Base-by-base conservation (phyloP, 2,888 invertebrate species). In the Sinentomon sp. region DNA sequence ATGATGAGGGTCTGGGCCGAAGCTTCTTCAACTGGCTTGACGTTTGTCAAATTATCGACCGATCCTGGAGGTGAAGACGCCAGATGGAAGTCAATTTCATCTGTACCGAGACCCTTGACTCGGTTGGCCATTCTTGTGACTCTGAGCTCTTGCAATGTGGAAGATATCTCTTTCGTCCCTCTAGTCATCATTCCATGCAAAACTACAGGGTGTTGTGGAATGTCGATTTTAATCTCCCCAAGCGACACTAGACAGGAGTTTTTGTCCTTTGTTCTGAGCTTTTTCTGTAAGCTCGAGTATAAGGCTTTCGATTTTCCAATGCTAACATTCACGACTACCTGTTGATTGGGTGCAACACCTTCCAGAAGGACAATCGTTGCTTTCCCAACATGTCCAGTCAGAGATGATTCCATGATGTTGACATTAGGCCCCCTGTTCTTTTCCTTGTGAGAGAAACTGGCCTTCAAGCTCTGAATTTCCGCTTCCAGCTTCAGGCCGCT, bases 161-260 rank as follows among this genome's bases (percentile, higher is more conserved):
- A 76, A 6, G 85, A 85, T 26, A 92, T 59, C 48, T 89, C 82
- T 41, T 83, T 73, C 38, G 83, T 82, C 40, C 85, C 82, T 43
- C 92, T 63, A 0, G 83, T 83, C 68, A 97, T 87, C 75, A 97
- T 92, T 31, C 89, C 92, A 55, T 97, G 94, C 43, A 97, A 58
- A 6, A 82, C 87, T 1, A 92, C 87, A 0, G 94, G 94, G 58
- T 94, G 92, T 55, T 94, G 92, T 4, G 97, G 94, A 48, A 97
- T 83, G 53, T 92, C 89, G 34, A 92, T 73, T 40, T 77, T 69
- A 2, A 92, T 73, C 10, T 75, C 73, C 2, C 89, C 92, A 33
- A 92, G 66, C 6, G 77, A 78, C 6, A 83, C 56, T 35, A 87
- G 53, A 1, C 74, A 70, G 31, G 73, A 66, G 50, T 78, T 80